phyloP scores from a whole-genome alignment of 2,797 vertebrate species.

The Lagodon rhomboides region DNA sequence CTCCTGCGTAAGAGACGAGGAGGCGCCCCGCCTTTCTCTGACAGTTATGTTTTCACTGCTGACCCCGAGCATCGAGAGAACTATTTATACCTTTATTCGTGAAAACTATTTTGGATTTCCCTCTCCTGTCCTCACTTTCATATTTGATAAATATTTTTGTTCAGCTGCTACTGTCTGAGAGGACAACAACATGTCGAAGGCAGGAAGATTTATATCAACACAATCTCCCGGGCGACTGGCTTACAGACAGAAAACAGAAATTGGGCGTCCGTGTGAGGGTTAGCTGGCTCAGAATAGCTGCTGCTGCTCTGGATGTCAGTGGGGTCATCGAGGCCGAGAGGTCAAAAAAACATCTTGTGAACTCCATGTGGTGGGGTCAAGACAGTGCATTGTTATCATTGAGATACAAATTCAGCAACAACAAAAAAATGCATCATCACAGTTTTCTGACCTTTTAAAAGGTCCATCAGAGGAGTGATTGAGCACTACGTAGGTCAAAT shows the following conservation, averaged over 20 bases:
- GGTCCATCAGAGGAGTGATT: not conserved
- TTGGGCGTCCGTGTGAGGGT: slow-evolving; percentile 18
- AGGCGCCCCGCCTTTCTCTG: not conserved
- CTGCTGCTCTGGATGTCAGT: slow-evolving; percentile 35
- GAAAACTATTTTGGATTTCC: slow-evolving; percentile 65
- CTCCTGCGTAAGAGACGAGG: slow-evolving; percentile 13
- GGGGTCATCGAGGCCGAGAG: slow-evolving; percentile 15
- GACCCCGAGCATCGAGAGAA: slow-evolving; percentile 19
- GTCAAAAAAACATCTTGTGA: slow-evolving; percentile 40
- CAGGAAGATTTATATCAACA: slow-evolving; percentile 76
- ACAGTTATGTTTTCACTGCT: slow-evolving; percentile 38
- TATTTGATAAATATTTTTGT: slow-evolving; percentile 73
- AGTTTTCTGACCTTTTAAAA: slow-evolving; percentile 18
- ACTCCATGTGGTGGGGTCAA: slow-evolving; percentile 2
- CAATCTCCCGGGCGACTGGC: slow-evolving; percentile 38
- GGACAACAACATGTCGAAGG: slow-evolving; percentile 63
- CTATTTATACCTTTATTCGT: slow-evolving; percentile 61
- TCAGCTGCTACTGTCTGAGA: slow-evolving; percentile 39
- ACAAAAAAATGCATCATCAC: not conserved
- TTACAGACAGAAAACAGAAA: slow-evolving; percentile 42
- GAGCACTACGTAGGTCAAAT: not conserved
- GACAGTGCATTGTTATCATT: slow-evolving; percentile 7
- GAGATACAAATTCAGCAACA: slow-evolving; percentile 4
- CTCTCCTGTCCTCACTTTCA: slow-evolving; percentile 44
- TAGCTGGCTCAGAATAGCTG: slow-evolving; percentile 32